phyloP scores from a whole-genome alignment of 2,888 invertebrate species.

The Camptogramma bilineatum region DNA sequence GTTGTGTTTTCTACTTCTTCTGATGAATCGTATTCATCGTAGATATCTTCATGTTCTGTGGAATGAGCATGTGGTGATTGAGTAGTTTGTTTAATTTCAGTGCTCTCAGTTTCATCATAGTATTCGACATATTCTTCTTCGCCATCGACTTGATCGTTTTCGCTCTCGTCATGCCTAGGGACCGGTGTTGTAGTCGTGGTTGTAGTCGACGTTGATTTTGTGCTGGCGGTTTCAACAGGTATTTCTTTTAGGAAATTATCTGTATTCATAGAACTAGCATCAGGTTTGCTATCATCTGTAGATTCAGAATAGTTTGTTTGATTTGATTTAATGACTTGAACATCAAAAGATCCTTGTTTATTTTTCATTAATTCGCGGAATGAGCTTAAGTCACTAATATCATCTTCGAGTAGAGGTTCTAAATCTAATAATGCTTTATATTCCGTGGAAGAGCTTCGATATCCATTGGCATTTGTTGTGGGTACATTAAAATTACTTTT shows the following conservation, averaged over 20 bases:
- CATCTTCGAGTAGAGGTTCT: constrained; percentile 86
- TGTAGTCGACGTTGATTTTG: constrained; percentile 46
- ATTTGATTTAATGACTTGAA: constrained; percentile 83
- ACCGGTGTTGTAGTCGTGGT: constrained; percentile 48
- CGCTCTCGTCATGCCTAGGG: constrained; percentile 57
- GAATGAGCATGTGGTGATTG: constrained; percentile 53
- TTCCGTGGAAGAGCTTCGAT: constrained; percentile 74
- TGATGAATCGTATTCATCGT: constrained; percentile 78
- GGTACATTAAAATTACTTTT: constrained; percentile 54
- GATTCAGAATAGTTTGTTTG: constrained; percentile 54
- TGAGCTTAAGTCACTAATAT: constrained; percentile 80
- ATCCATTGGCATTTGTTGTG: constrained; percentile 55
- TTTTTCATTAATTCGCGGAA: constrained; percentile 81
- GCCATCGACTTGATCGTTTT: constrained; percentile 62
- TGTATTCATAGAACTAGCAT: constrained; percentile 74
- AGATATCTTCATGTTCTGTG: constrained; percentile 69
- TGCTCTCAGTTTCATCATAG: constrained; percentile 72
- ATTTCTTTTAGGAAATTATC: constrained; percentile 67
- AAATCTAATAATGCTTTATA: constrained; percentile 82
- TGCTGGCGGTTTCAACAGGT: constrained; percentile 47
- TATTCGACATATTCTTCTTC: constrained; percentile 74
- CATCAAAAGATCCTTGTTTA: constrained; percentile 78
- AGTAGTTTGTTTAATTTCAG: constrained; percentile 65
- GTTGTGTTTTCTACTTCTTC: constrained; percentile 67
- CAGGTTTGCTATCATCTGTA: constrained; percentile 72